Evolutionary conservation across 2,888 invertebrate genomes (phyloP).

Genomic region (Lysandra coridon): DNA sequence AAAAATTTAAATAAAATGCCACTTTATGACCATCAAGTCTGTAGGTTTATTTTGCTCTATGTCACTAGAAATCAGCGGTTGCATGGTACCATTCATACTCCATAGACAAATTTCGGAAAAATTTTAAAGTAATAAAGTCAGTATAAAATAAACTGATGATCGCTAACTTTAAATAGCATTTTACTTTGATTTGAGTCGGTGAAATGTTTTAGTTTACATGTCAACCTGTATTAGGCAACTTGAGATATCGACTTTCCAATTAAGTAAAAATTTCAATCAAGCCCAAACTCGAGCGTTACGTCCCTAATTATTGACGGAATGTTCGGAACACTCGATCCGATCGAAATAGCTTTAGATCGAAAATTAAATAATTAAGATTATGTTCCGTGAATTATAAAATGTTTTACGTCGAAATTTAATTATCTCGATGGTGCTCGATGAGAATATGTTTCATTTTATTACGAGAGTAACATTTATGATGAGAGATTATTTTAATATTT

Average conservation of each 20-base stretch:
- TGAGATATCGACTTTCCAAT: not conserved
- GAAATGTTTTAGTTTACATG: not conserved
- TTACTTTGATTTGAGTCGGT: not conserved
- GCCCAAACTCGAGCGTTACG: not conserved
- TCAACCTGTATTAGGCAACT: not conserved
- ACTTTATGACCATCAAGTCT: too few relatives aligned
- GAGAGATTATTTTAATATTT: not conserved
- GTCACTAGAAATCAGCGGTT: too few relatives aligned
- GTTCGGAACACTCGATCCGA: slow-evolving; percentile 3
- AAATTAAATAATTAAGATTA: not conserved
- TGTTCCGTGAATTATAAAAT: not conserved
- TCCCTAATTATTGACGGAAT: slow-evolving; percentile 3
- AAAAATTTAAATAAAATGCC: too few relatives aligned
- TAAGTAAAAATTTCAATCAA: slow-evolving; percentile 14
- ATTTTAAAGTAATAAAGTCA: too few relatives aligned
- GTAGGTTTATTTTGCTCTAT: too few relatives aligned
- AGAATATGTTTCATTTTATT: not conserved
- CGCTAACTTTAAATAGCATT: too few relatives aligned
- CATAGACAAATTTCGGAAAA: too few relatives aligned
- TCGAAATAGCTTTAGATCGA: slow-evolving; percentile 18
- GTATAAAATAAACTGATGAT: too few relatives aligned
- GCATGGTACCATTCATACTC: too few relatives aligned
- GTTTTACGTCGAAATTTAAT: not conserved
- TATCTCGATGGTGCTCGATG: not conserved
- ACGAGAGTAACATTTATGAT: not conserved